Conservation (phyloP, 2,797 vertebrate species). For the Astyanax mexicanus region DNA sequence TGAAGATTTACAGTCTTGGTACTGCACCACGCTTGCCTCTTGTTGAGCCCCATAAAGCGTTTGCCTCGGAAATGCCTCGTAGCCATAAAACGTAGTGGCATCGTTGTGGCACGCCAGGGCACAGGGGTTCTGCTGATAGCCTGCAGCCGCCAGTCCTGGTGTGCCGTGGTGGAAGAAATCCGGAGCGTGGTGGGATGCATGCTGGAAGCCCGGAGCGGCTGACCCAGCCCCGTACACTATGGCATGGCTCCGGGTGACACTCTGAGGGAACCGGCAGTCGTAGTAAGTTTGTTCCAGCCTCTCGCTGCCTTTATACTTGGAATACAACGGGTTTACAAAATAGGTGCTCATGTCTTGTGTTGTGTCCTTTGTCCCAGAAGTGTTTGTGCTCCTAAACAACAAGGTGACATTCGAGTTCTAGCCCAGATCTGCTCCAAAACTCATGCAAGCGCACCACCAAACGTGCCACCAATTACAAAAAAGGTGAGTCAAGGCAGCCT, state of each 20-base stretch:
- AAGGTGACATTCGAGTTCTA: conserved; percentile 1
- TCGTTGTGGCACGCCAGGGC: conserved; percentile 86
- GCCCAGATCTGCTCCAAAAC: not conserved
- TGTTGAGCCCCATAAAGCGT: conserved; percentile 86
- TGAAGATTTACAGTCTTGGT: conserved; percentile 87
- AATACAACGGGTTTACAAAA: conserved; percentile 88
- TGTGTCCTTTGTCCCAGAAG: conserved; percentile 4
- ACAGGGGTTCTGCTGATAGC: conserved; percentile 85
- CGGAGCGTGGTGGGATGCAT: conserved; percentile 84
- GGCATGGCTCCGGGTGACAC: conserved; percentile 83
- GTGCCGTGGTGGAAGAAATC: conserved; percentile 87
- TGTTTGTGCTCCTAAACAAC: conserved; percentile 16
- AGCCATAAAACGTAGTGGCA: conserved; percentile 87
- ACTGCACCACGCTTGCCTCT: conserved; percentile 84
- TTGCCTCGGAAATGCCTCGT: conserved; percentile 85
- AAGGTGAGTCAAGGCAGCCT: not conserved
- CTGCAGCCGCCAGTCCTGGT: conserved; percentile 82
- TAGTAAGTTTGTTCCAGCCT: conserved; percentile 87
- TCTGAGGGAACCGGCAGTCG: conserved; percentile 87
- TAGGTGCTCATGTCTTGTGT: conserved; percentile 81
- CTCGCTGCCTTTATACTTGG: conserved; percentile 88
- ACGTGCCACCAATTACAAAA: conserved; percentile 3
- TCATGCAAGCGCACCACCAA: not conserved
- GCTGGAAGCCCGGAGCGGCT: conserved; percentile 82
- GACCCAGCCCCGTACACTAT: conserved; percentile 83